Evolutionary conservation across 1,140 invertebrate species (phyloP).

Genomic region (Drosophila nikananu): DNA sequence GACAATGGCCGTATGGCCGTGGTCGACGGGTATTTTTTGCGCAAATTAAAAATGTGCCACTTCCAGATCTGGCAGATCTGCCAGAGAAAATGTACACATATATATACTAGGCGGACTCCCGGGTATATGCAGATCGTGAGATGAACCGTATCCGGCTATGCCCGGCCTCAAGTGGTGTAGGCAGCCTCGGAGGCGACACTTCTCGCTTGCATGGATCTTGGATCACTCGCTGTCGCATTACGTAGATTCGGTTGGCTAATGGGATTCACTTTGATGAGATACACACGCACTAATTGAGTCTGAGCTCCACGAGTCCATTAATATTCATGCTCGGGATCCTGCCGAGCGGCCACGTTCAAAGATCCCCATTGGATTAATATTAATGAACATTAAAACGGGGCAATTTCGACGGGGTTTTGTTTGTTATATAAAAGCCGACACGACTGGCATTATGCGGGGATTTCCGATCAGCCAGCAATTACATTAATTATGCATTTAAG

Average conservation of each 20-base stretch:
- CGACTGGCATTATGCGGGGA: neutral
- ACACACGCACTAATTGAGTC: conserved; percentile 33
- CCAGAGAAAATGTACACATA: conserved; percentile 3
- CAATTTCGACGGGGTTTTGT: neutral
- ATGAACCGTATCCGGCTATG: conserved; percentile 78
- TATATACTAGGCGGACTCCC: conserved; percentile 3
- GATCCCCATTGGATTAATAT: conserved; percentile 32
- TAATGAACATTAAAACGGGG: conserved; percentile 29
- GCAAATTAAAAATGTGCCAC: conserved; percentile 78
- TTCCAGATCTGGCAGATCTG: conserved; percentile 51
- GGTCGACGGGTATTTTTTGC: conserved; percentile 29
- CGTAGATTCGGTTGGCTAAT: conserved; percentile 8
- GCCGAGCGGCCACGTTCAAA: conserved; percentile 27
- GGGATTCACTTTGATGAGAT: conserved; percentile 32
- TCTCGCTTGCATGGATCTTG: conserved; percentile 30
- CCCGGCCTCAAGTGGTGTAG: conserved; percentile 33
- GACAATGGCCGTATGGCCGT: conserved; percentile 50
- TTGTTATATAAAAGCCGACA: conserved; percentile 28
- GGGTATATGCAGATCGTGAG: conserved; percentile 58
- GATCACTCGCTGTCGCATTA: conserved; percentile 28
- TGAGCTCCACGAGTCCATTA: conserved; percentile 16
- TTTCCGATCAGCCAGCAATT: conserved; percentile 38
- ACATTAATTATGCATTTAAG: conserved; percentile 51
- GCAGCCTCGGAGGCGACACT: conserved; percentile 24
- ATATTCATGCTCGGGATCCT: conserved; percentile 34